Evolutionary conservation across 2,888 invertebrate species (phyloP).

Genomic region (Polydrusus cervinus): DNA sequence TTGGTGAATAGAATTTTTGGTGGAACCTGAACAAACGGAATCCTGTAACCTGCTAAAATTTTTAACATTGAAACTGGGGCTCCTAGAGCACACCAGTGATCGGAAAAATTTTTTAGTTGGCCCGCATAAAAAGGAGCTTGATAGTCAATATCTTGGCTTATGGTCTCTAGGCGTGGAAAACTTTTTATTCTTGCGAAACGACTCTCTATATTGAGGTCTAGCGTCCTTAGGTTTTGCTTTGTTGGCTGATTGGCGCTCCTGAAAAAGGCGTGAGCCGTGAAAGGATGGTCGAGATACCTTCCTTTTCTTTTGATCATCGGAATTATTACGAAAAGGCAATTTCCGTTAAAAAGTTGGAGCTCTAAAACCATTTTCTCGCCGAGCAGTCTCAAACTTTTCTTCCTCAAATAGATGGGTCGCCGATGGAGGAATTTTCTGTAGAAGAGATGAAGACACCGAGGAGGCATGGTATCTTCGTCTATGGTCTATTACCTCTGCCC

Average conservation of each 20-base stretch:
- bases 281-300: constrained; percentile 3
- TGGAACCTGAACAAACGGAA: constrained; percentile 23
- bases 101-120: not conserved
- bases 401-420: constrained; percentile 30
- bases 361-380: constrained; percentile 23
- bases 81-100: constrained; percentile 1
- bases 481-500: constrained; percentile 19
- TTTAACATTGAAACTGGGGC: not conserved
- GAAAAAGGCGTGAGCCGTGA: constrained; percentile 4
- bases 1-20: constrained; percentile 11
- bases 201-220: constrained; percentile 7
- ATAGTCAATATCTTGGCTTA: constrained; percentile 13
- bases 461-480: constrained; percentile 16
- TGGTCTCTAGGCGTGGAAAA: not conserved
- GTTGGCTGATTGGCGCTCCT: not conserved
- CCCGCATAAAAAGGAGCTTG: constrained; percentile 11
- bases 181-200: constrained; percentile 1
- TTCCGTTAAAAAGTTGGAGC: constrained; percentile 9
- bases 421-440: constrained; percentile 20
- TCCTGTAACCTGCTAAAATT: constrained; percentile 6
- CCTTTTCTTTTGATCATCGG: constrained; percentile 8
- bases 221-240: not conserved
- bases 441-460: constrained; percentile 11
- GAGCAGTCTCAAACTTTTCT: constrained; percentile 17
- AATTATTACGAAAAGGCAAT: constrained; percentile 1